These are phyloP conservation scores for Chamaetylas fuelleborni DNA, from an alignment of 2,113 vertebrate species.

Conservation along the genomic window DNA sequence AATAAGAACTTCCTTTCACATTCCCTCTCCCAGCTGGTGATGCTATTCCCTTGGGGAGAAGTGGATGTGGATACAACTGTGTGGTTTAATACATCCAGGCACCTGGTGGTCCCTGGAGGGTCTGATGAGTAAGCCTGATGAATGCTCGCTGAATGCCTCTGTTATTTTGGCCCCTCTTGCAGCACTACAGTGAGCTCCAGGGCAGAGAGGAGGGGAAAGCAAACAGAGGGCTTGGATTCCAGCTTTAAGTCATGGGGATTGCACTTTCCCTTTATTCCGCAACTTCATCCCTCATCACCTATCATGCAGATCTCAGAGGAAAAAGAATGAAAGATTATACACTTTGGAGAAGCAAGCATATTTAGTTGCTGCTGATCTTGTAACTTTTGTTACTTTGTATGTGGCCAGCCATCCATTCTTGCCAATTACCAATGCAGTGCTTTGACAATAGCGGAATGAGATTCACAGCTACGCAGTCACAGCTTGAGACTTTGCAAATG, in stretches of 20 bases:
- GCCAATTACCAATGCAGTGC: conserved; percentile 37
- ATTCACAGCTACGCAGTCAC: conserved; percentile 53
- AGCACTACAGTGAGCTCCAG: not conserved
- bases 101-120: not conserved
- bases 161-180: not conserved
- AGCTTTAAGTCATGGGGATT: not conserved
- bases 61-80: not conserved
- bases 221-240: not conserved
- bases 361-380: conserved; percentile 51
- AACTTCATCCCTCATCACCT: not conserved
- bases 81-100: not conserved
- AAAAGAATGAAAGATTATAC: not conserved
- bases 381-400: conserved; percentile 42
- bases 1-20: not conserved
- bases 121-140: not conserved
- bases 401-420: conserved; percentile 55
- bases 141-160: not conserved
- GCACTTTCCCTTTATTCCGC: not conserved
- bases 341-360: conserved; percentile 4
- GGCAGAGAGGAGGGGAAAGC: not conserved
- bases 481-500: conserved; percentile 66
- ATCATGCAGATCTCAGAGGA: not conserved
- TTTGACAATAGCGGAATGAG: conserved; percentile 49
- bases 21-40: not conserved
- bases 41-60: not conserved